phyloP scores from a whole-genome alignment of 2,797 vertebrate genomes.

The Siniperca obscura region DNA sequence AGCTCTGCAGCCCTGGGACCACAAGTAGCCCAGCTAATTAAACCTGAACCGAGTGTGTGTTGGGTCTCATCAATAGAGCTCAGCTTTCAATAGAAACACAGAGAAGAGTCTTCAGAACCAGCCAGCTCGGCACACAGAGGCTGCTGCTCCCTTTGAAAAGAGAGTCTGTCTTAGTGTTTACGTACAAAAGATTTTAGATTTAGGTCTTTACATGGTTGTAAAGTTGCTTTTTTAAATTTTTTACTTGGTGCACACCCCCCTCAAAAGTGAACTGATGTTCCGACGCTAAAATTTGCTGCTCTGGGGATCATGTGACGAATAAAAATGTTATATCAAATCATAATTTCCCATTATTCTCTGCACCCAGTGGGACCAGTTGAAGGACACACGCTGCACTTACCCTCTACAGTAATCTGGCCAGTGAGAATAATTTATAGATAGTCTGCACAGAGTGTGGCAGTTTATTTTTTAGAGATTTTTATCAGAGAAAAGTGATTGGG shows the following conservation, averaged over 20 bases:
- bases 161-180: constrained; percentile 5
- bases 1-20: constrained; percentile 59
- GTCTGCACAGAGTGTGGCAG: not conserved
- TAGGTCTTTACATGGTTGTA: not conserved
- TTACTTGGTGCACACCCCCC: not conserved
- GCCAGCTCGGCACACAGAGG: constrained; percentile 31
- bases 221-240: not conserved
- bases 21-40: constrained; percentile 75
- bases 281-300: not conserved
- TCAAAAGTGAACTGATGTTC: constrained; percentile 1
- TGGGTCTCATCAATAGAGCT: constrained; percentile 65
- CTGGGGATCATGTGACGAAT: not conserved
- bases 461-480: not conserved
- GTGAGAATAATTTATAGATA: not conserved
- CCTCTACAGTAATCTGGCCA: not conserved
- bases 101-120: constrained; percentile 17
- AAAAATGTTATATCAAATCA: not conserved
- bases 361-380: not conserved
- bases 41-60: constrained; percentile 52
- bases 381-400: not conserved
- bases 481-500: not conserved
- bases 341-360: not conserved
- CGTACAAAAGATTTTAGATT: constrained; percentile 4
- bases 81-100: constrained; percentile 55
- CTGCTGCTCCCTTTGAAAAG: constrained; percentile 21